Evolutionary conservation across 35 echinoderm and acorn worm genomes (phyloP).

Genomic region (Patiria miniata): DNA sequence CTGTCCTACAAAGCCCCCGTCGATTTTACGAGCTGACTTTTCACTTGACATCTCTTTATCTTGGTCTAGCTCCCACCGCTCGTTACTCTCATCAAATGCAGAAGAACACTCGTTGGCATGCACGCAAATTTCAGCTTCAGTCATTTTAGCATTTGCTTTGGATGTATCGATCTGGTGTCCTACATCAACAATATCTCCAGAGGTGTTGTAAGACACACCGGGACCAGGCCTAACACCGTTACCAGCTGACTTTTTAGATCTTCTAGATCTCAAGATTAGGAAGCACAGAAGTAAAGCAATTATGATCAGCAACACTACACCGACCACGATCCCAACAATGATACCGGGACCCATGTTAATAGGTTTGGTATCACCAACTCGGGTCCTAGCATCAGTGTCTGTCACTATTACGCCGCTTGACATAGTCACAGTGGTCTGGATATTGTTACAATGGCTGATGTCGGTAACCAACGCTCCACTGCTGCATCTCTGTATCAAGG

Average conservation of each 20-base stretch:
- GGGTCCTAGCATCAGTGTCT: neutral
- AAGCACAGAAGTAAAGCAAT: neutral
- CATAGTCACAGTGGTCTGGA: neutral
- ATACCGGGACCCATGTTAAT: neutral
- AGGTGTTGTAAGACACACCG: neutral
- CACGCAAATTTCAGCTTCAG: neutral
- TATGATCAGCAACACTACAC: neutral
- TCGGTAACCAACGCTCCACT: neutral
- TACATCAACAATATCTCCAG: neutral
- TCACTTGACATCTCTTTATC: neutral
- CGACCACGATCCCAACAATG: neutral
- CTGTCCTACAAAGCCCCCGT: neutral
- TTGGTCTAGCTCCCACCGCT: neutral
- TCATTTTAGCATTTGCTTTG: neutral
- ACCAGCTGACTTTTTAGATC: neutral
- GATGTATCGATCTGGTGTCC: neutral
- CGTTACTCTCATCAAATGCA: neutral
- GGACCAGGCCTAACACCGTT: neutral
- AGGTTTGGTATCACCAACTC: neutral
- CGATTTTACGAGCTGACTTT: neutral
- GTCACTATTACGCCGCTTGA: neutral
- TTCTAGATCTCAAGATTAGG: neutral
- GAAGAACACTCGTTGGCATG: neutral
- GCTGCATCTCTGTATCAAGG: neutral
- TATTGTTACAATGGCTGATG: neutral